These are phyloP conservation scores for Drosophila sp. DNA, from an alignment of 1,140 invertebrate species.

Conservation along the genomic window DNA sequence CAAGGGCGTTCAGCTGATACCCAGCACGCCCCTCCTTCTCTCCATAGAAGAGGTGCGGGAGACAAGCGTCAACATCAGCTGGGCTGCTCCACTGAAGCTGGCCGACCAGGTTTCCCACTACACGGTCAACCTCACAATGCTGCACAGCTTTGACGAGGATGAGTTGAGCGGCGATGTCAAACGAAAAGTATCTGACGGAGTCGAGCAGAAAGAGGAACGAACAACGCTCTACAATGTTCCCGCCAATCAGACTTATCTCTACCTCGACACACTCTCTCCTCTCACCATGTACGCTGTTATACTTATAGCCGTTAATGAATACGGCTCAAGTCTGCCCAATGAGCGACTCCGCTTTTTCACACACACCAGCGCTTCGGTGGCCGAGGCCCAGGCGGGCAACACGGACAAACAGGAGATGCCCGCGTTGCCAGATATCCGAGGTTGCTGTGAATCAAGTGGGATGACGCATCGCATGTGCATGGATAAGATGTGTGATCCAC, in stretches of 20 bases:
- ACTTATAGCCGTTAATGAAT: constrained; percentile 89
- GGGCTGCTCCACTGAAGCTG: constrained; percentile 88
- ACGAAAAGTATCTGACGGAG: constrained; percentile 14
- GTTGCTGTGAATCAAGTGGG: constrained; percentile 89
- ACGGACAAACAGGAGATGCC: constrained; percentile 68
- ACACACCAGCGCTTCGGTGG: constrained; percentile 66
- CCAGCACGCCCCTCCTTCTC: constrained; percentile 89
- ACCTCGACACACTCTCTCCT: constrained; percentile 87
- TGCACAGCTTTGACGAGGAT: constrained; percentile 88
- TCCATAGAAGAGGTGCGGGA: constrained; percentile 89
- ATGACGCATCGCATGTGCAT: constrained; percentile 90
- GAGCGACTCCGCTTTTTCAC: constrained; percentile 86
- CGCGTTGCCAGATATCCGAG: constrained; percentile 88
- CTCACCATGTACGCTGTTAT: constrained; percentile 93
- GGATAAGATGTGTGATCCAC: constrained; percentile 91
- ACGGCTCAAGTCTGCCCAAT: constrained; percentile 90
- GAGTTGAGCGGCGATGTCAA: constrained; percentile 62
- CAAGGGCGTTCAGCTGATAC: constrained; percentile 91
- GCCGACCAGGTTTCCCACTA: constrained; percentile 88
- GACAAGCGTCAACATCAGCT: constrained; percentile 89
- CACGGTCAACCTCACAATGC: constrained; percentile 89
- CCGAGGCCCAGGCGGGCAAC: constrained; percentile 57
- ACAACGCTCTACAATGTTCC: constrained; percentile 85
- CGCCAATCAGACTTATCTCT: constrained; percentile 86
- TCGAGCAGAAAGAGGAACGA: constrained; percentile 14